Percentiles rank a stretch among this genome's conserved stretches.
Conservation (phyloP, 2,113 vertebrate species). For the Phocoena sinus region DNA sequence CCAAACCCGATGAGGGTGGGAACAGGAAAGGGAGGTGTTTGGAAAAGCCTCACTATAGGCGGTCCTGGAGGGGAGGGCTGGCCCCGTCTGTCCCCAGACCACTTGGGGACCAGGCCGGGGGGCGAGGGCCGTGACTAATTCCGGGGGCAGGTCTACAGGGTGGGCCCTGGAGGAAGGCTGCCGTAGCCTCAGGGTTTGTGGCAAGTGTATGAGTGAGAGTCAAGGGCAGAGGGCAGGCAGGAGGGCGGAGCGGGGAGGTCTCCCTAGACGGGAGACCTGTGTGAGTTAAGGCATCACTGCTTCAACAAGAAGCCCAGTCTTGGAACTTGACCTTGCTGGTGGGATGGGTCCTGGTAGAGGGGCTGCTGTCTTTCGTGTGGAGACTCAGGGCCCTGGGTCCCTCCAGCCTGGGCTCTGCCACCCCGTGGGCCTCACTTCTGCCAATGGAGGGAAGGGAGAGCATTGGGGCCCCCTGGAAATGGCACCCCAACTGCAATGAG, state of each 20-base stretch:
- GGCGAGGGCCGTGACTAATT: rapidly evolving
- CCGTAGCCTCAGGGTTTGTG: rapidly evolving
- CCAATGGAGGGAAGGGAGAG: neutral
- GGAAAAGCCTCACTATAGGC: rapidly evolving
- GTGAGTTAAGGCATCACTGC: rapidly evolving
- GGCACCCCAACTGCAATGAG: neutral
- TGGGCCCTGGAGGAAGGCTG: neutral
- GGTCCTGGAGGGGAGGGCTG: rapidly evolving
- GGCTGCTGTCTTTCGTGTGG: rapidly evolving
- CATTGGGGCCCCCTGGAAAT: too few relatives aligned
- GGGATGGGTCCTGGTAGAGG: neutral
- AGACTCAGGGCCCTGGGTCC: neutral
- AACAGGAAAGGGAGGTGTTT: neutral
- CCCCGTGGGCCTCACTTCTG: neutral
- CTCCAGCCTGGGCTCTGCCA: neutral
- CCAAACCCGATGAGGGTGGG: neutral
- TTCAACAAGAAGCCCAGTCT: rapidly evolving
- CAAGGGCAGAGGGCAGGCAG: rapidly evolving
- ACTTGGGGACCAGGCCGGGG: neutral
- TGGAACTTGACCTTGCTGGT: rapidly evolving
- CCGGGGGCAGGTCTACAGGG: rapidly evolving
- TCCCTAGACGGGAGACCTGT: rapidly evolving
- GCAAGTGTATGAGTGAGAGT: neutral
- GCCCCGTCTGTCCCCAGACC: rapidly evolving
- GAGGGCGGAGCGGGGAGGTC: rapidly evolving